Conservation (phyloP, 2,113 vertebrate genomes). For the Catagonus wagneri region DNA sequence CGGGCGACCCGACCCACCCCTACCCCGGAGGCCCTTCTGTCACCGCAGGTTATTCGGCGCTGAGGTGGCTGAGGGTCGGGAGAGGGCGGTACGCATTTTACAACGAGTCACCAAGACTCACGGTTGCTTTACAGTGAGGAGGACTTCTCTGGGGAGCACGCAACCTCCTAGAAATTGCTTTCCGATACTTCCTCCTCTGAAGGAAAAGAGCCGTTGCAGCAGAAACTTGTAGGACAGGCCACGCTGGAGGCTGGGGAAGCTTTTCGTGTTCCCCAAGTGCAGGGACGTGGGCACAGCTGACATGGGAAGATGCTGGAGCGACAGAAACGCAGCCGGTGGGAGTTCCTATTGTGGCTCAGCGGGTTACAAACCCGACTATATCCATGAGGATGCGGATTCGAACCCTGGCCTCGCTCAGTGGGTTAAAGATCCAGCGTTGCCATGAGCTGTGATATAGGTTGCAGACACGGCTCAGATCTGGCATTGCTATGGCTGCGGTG, state of each 20-base stretch:
- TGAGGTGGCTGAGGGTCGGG: not conserved
- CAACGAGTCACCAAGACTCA: not conserved
- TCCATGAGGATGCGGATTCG: too few species aligned
- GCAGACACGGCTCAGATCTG: too few species aligned
- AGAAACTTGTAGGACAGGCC: not conserved
- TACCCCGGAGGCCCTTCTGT: not conserved
- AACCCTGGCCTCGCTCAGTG: too few species aligned
- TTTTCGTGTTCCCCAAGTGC: rapidly evolving
- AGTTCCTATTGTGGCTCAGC: too few species aligned
- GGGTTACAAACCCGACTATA: too few species aligned
- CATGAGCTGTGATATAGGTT: too few species aligned
- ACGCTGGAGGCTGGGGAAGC: rapidly evolving
- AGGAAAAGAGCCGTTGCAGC: not conserved
- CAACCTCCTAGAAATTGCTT: not conserved
- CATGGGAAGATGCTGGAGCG: rapidly evolving
- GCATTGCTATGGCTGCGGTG: too few species aligned
- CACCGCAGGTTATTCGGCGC: not conserved
- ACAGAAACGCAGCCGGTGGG: not conserved
- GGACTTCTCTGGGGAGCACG: rapidly evolving
- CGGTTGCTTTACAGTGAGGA: not conserved
- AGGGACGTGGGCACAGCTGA: not conserved
- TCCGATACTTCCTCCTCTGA: not conserved
- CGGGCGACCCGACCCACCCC: rapidly evolving
- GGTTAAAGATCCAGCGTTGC: too few species aligned
- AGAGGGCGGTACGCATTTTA: not conserved